phyloP scores from a whole-genome alignment of 2,113 vertebrate genomes.

The Paradoxurus hermaphroditus region DNA sequence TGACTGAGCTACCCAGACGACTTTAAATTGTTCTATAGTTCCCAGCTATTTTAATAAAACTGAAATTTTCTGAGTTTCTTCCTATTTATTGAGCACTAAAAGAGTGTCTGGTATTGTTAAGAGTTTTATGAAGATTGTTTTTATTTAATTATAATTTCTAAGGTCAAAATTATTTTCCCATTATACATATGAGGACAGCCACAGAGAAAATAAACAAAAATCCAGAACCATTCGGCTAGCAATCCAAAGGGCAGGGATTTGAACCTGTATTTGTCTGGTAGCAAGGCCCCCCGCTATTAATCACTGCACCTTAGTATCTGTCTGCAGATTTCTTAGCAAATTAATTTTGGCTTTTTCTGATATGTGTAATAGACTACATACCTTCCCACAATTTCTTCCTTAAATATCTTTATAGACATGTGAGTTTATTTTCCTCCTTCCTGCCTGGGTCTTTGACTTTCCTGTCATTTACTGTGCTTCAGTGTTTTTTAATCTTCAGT shows the following conservation, averaged over 20 bases:
- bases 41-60: not conserved
- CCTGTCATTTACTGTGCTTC: not conserved
- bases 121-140: slow-evolving; percentile 10
- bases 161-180: not conserved
- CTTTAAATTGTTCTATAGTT: not conserved
- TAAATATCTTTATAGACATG: not conserved
- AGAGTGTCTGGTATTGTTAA: not conserved
- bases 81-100: not conserved
- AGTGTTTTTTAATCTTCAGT: not conserved
- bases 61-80: not conserved
- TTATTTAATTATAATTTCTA: slow-evolving; percentile 1
- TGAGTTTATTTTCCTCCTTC: slow-evolving; percentile 12
- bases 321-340: not conserved
- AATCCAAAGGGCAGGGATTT: not conserved
- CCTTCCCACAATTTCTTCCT: not conserved
- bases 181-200: not conserved
- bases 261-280: not conserved
- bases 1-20: too few relatives aligned
- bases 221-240: not conserved
- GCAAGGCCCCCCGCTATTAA: not conserved
- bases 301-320: not conserved
- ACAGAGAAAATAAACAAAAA: slow-evolving; percentile 10
- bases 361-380: not conserved
- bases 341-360: not conserved
- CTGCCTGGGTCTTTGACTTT: not conserved